A percentile compares a stretch with the other conserved stretches of the same genome.
Conservation (phyloP, 1,140 invertebrate species). For the Cherax quadricarinatus region DNA sequence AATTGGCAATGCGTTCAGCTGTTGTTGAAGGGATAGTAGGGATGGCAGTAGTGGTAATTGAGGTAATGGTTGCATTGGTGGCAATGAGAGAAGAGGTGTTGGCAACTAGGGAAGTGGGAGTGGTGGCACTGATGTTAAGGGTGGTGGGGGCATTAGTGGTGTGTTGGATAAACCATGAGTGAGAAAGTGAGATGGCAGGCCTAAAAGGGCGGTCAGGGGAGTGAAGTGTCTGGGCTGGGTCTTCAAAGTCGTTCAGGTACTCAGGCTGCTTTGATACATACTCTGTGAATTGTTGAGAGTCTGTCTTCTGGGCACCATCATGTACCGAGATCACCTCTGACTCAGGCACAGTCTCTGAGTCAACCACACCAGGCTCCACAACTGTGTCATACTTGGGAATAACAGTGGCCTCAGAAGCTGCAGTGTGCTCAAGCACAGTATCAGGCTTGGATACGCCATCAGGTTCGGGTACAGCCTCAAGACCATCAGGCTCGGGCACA, state of each 20-base stretch:
- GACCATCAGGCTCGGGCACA: not conserved
- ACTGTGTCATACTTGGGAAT: too few relatives aligned
- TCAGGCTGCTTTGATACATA: constrained; percentile 24
- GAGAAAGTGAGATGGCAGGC: not conserved
- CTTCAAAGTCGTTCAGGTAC: constrained; percentile 1
- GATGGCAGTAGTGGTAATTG: not conserved
- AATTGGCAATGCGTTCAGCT: too few relatives aligned
- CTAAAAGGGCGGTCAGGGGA: not conserved
- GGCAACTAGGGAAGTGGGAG: not conserved
- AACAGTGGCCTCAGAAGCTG: constrained; percentile 4
- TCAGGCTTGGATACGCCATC: not conserved
- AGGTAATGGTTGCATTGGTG: not conserved
- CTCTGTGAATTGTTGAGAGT: constrained; percentile 11
- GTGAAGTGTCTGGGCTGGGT: not conserved
- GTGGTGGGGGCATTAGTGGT: not conserved
- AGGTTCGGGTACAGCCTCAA: not conserved
- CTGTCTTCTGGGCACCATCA: not conserved
- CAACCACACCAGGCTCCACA: not conserved
- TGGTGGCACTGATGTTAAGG: not conserved
- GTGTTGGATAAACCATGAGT: not conserved
- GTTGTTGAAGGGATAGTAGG: too few relatives aligned
- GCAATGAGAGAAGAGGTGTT: not conserved
- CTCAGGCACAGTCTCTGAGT: not conserved
- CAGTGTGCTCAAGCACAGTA: constrained; percentile 22
- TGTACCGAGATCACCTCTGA: not conserved